These are phyloP conservation scores for Ochropleura plecta DNA, from an alignment of 2,888 invertebrate species.

Conservation along the genomic window DNA sequence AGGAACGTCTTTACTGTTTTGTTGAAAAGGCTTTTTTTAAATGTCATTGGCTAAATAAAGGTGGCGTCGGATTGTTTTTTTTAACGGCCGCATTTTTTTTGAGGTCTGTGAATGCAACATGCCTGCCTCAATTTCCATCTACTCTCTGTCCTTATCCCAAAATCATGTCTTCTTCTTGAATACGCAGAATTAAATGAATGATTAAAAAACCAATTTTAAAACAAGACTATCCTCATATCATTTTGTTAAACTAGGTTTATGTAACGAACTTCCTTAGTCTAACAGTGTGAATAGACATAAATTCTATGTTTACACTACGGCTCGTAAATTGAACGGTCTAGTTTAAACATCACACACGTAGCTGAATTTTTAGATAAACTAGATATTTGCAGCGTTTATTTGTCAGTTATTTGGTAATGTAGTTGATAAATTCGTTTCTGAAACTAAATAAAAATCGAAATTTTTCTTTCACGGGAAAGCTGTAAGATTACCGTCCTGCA, in stretches of 20 bases:
- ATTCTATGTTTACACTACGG: slow-evolving; percentile 20
- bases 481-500: background rate
- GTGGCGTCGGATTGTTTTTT: background rate
- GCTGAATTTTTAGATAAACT: background rate
- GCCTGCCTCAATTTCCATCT: too few relatives aligned
- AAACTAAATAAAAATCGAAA: background rate
- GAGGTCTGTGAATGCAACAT: too few relatives aligned
- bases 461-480: background rate
- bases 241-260: slow-evolving; percentile 33
- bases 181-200: background rate
- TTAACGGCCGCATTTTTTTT: too few relatives aligned
- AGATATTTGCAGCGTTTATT: background rate
- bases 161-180: too few relatives aligned
- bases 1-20: slow-evolving; percentile 8
- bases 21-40: background rate
- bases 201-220: slow-evolving; percentile 18
- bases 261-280: slow-evolving; percentile 34
- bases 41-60: background rate
- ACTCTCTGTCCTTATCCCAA: too few relatives aligned
- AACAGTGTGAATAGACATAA: background rate
- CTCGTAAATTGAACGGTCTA: slow-evolving; percentile 13
- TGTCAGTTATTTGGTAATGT: background rate
- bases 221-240: slow-evolving; percentile 16
- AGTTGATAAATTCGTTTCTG: background rate
- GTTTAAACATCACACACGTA: slow-evolving; percentile 8